phyloP scores from a whole-genome alignment of 2,797 vertebrate genomes.

The Takifugu rubripes region DNA sequence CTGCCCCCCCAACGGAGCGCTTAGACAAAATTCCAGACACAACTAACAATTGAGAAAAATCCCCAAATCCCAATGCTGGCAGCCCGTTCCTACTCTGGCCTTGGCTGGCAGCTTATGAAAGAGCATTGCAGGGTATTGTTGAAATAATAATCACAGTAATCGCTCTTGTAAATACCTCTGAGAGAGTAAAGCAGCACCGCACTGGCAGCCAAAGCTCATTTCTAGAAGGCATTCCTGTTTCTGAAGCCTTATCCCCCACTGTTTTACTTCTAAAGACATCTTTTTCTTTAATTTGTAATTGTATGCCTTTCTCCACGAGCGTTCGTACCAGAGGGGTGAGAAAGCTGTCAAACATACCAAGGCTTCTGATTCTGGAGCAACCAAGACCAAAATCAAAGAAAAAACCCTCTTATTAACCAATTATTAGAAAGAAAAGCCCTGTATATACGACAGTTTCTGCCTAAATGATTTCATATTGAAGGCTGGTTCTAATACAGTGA shows the following conservation, averaged over 20 bases:
- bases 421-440: conserved; percentile 10
- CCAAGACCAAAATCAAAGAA: background rate
- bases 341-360: conserved; percentile 5
- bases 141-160: conserved; percentile 83
- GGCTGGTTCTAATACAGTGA: conserved; percentile 37
- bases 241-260: conserved; percentile 57
- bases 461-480: conserved; percentile 47
- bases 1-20: conserved; percentile 37
- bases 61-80: conserved; percentile 70
- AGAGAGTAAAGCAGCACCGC: conserved; percentile 64
- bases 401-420: background rate
- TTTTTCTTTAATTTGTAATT: conserved; percentile 49
- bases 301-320: conserved; percentile 48
- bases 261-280: conserved; percentile 57
- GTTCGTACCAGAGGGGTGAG: conserved; percentile 8
- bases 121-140: conserved; percentile 78
- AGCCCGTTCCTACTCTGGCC: conserved; percentile 62
- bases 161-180: conserved; percentile 77
- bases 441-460: conserved; percentile 10
- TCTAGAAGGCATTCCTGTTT: conserved; percentile 61
- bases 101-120: conserved; percentile 80
- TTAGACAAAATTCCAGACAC: conserved; percentile 66
- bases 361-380: conserved; percentile 5
- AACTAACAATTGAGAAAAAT: conserved; percentile 48
- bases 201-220: conserved; percentile 65